Base-by-base conservation (phyloP, 2,113 vertebrate species). In the Fregata magnificens region DNA sequence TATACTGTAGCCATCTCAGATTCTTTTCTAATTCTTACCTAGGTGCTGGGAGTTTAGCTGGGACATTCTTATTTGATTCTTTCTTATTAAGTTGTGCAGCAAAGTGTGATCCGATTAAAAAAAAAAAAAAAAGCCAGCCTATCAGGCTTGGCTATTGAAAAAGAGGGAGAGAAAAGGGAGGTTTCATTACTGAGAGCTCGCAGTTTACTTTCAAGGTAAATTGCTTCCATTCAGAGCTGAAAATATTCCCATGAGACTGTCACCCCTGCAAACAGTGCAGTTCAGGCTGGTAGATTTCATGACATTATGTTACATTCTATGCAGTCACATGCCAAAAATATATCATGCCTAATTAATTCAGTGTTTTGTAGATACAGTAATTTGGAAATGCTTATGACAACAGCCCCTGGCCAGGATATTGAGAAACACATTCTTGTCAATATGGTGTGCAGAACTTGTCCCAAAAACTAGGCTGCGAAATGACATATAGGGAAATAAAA, bases 311-410 rank as follows among this genome's bases (percentile, higher is more conserved):
- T 92, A 65, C 55, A 82, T 81, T 92, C 47, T 93, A 73, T 74
- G 59, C 50, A 95, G 88, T 92, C 82, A 93, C 44, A 90, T 86
- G 90, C 91, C 92, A 97, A 94, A 96, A 95, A 93, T 83, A 85
- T 66, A 88, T 94, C 87, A 82, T 52, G 82, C 78, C n/a, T 40
- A 95, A 90, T 95, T 96, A 97, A 95, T 79, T 90, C 85, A 80
- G 44, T 82, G 62, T 53, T 95, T 92, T 97, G 82, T 93, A 90
- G 85, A 94, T 90, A 84, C 81, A 89, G 61, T 70, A 90, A 94
- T 95, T 95, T 92, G 81, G 73, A 93, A 95, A 85, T 78, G 45
- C 58, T 94, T 84, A 92, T 91, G 86, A 95, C 81, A 96, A 91
- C 81, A 94, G 53, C 53, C 88, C 16, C 56, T 92, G 90, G 85